A percentile compares a stretch with the other conserved stretches of the same genome.
phyloP scores from a whole-genome alignment of 1,140 invertebrate species.

The Procambarus virginalis region DNA sequence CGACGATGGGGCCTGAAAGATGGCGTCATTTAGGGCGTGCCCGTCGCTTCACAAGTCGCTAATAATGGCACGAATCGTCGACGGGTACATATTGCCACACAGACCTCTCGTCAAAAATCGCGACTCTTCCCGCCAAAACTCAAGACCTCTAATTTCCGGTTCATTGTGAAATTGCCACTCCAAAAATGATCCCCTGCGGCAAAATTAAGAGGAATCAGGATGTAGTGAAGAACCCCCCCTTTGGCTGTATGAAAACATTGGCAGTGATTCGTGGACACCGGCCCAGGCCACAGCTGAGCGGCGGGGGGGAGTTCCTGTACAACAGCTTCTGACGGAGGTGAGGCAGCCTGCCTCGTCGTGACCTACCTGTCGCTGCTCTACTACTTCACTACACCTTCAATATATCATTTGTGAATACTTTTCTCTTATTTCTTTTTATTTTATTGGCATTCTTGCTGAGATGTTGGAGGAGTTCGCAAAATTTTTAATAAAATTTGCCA shows the following conservation, averaged over 20 bases:
- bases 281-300: not conserved
- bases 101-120: not conserved
- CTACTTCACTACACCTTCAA: too few species aligned
- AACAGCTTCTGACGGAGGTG: not conserved
- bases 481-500: too few species aligned
- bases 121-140: not conserved
- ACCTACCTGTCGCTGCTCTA: too few species aligned
- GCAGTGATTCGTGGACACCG: too few species aligned
- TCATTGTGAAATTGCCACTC: slow-evolving; percentile 10
- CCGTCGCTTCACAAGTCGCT: slow-evolving; percentile 1
- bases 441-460: too few species aligned
- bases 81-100: not conserved
- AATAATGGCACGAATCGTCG: not conserved
- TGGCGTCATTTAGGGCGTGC: slow-evolving; percentile 27
- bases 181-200: not conserved
- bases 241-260: too few species aligned
- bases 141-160: slow-evolving; percentile 12
- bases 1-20: slow-evolving; percentile 23
- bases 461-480: too few species aligned
- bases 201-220: not conserved
- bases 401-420: too few species aligned
- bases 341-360: too few species aligned
- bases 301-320: not conserved
- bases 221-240: not conserved
- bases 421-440: too few species aligned